Conservation (phyloP, 2,888 invertebrate species). For the Zygogramma bicolorata region DNA sequence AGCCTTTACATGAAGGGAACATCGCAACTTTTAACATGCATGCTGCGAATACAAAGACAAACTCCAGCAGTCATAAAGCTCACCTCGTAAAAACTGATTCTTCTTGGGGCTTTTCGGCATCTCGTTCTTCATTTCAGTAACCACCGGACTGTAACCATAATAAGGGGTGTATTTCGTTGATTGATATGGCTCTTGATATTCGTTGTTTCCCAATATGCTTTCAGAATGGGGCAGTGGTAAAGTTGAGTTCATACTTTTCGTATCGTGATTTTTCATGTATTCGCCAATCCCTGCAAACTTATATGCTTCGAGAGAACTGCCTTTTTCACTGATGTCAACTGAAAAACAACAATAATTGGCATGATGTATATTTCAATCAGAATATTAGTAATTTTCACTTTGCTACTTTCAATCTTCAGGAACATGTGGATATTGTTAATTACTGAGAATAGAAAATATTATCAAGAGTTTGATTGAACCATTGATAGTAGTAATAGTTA, state of each 20-base stretch:
- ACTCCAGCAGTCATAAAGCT: conserved; percentile 11
- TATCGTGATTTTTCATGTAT: conserved; percentile 70
- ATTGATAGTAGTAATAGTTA: too few species aligned
- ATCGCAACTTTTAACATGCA: not conserved
- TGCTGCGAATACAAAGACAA: not conserved
- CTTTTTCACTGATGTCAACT: conserved; percentile 41
- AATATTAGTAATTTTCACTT: too few species aligned
- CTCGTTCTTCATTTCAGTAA: conserved; percentile 79
- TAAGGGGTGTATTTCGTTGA: conserved; percentile 81
- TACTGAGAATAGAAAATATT: too few species aligned
- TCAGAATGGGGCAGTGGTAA: conserved; percentile 70
- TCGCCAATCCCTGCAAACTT: conserved; percentile 73
- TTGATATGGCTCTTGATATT: conserved; percentile 86
- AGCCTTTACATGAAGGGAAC: not conserved
- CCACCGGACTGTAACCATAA: conserved; percentile 81
- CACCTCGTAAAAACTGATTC: conserved; percentile 59
- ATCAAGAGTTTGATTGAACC: too few species aligned
- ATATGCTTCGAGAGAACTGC: conserved; percentile 69
- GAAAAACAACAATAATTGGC: not conserved
- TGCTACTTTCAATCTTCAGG: too few species aligned
- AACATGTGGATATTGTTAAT: too few species aligned
- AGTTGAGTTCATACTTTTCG: conserved; percentile 68
- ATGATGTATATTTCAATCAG: not conserved
- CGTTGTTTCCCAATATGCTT: conserved; percentile 75
- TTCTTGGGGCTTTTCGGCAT: conserved; percentile 68